Percentiles rank a stretch among this genome's conserved stretches.
phyloP scores from a whole-genome alignment of 2,888 invertebrate species.

The Orthosia incerta region DNA sequence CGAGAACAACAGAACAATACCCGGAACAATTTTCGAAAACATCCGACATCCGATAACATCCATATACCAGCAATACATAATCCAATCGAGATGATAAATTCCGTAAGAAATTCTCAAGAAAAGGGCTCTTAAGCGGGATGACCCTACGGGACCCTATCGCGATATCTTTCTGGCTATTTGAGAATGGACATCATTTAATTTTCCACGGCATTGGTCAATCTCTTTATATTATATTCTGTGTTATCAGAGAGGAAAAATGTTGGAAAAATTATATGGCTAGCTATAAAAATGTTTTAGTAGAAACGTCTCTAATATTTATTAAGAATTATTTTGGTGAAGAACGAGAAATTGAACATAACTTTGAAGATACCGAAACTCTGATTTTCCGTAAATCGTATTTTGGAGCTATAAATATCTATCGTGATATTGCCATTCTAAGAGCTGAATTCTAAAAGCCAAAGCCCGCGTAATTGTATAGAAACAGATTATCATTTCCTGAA shows the following conservation, averaged over 20 bases:
- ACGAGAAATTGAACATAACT: constrained; percentile 18
- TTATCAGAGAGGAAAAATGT: constrained; percentile 58
- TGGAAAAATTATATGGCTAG: constrained; percentile 53
- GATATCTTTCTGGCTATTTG: constrained; percentile 70
- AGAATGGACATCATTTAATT: constrained; percentile 72
- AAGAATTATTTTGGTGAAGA: constrained; percentile 30
- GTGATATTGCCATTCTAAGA: background rate
- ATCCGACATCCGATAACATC: constrained; percentile 48
- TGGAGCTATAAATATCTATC: background rate
- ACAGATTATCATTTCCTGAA: too few species aligned
- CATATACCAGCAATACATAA: constrained; percentile 57
- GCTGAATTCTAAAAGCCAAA: too few species aligned
- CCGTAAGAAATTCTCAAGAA: constrained; percentile 53
- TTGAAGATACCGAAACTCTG: background rate
- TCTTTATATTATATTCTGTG: constrained; percentile 66
- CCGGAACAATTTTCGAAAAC: constrained; percentile 28
- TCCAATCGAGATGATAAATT: constrained; percentile 66
- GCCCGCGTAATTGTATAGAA: too few species aligned
- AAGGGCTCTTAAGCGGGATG: constrained; percentile 61
- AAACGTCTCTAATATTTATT: constrained; percentile 23
- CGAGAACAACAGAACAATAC: constrained; percentile 26
- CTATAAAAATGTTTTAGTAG: constrained; percentile 44
- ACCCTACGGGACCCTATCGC: constrained; percentile 62
- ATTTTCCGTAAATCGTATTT: background rate
- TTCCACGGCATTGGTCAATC: constrained; percentile 73